Conservation (phyloP, 2,113 vertebrate genomes). For the Pipra filicauda region DNA sequence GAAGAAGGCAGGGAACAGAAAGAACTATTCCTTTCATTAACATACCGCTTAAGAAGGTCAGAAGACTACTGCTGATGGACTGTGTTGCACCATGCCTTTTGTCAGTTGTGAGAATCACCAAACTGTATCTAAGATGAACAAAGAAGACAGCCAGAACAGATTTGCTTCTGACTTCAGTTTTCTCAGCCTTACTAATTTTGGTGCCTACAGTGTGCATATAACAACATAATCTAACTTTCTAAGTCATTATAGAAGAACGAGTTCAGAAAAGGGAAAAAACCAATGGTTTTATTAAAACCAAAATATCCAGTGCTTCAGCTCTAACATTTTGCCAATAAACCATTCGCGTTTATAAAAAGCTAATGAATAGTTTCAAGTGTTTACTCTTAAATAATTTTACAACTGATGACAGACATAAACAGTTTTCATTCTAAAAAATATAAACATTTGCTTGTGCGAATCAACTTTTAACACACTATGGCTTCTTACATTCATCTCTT, state of each 20-base stretch:
- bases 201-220: background rate
- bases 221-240: background rate
- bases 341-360: conserved; percentile 7
- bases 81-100: background rate
- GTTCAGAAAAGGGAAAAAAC: background rate
- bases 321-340: conserved; percentile 45
- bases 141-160: background rate
- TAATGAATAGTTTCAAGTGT: conserved; percentile 43
- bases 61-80: background rate
- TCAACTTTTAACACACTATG: conserved; percentile 59
- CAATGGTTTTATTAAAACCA: conserved; percentile 59
- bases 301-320: conserved; percentile 2
- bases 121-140: background rate
- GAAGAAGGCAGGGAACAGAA: background rate
- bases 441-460: conserved; percentile 70
- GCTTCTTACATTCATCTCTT: conserved; percentile 47
- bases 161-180: background rate
- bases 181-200: background rate
- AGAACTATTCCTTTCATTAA: background rate
- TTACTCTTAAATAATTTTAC: conserved; percentile 58
- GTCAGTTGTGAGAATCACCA: background rate
- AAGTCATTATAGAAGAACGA: background rate
- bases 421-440: conserved; percentile 49
- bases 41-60: background rate
- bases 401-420: conserved; percentile 40